A percentile compares a stretch with the other conserved stretches of the same genome.
Evolutionary conservation across 2,888 invertebrate species (phyloP).

Genomic region (Nemoura dubitans): DNA sequence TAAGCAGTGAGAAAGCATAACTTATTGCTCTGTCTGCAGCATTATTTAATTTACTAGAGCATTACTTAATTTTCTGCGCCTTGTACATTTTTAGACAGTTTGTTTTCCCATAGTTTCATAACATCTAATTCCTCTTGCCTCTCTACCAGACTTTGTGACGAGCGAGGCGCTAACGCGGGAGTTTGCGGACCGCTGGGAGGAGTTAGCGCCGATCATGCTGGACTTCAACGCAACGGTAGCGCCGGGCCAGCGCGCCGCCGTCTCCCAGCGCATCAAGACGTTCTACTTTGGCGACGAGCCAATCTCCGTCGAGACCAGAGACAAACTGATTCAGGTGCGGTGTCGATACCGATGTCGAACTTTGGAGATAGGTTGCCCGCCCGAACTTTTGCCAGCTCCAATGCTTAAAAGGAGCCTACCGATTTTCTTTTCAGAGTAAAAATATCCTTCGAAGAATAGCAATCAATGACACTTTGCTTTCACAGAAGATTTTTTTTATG

Average conservation of each 20-base stretch:
- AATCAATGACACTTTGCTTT: too few relatives aligned
- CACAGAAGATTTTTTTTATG: too few relatives aligned
- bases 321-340: constrained; percentile 53
- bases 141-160: constrained; percentile 58
- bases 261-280: constrained; percentile 65
- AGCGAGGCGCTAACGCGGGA: constrained; percentile 62
- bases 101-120: neutral
- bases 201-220: constrained; percentile 69
- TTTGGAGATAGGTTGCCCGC: too few relatives aligned
- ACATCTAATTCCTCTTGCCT: neutral
- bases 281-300: constrained; percentile 66
- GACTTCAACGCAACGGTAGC: constrained; percentile 70
- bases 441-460: too few relatives aligned
- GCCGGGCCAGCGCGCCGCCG: constrained; percentile 59
- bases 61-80: too few relatives aligned
- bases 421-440: too few relatives aligned
- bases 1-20: too few relatives aligned
- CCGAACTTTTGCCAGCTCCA: too few relatives aligned
- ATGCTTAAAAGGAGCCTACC: too few relatives aligned
- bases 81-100: too few relatives aligned
- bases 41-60: too few relatives aligned
- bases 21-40: too few relatives aligned
- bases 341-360: neutral
- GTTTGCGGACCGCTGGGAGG: constrained; percentile 67
- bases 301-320: constrained; percentile 63